A percentile compares a stretch with the other conserved stretches of the same genome.
Evolutionary conservation across 2,888 invertebrate genomes (phyloP).

Genomic region (Rhopalosiphum nymphaeae): DNA sequence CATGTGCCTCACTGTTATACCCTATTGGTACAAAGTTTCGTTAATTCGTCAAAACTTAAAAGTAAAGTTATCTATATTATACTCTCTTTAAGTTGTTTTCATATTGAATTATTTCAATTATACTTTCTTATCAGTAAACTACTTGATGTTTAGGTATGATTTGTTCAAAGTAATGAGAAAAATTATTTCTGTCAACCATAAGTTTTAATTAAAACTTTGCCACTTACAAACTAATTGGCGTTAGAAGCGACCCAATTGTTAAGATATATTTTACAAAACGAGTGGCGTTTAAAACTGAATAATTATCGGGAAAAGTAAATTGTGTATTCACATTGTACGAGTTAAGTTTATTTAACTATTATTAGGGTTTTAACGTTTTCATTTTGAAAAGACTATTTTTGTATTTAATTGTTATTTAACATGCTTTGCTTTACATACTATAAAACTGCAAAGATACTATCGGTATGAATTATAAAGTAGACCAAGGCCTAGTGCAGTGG

Average conservation of each 20-base stretch:
- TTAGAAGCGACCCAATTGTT: background rate
- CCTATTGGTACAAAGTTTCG: background rate
- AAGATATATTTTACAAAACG: background rate
- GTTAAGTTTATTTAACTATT: background rate
- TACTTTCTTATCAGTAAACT: conserved; percentile 4
- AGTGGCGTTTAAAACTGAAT: background rate
- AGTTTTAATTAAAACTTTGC: conserved; percentile 55
- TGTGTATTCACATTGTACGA: background rate
- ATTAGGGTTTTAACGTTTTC: background rate
- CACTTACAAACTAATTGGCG: background rate
- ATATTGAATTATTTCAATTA: background rate
- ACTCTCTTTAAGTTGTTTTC: background rate
- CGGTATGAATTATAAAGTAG: background rate
- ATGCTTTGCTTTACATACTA: background rate
- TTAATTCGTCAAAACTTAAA: background rate
- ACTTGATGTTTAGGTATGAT: conserved; percentile 29
- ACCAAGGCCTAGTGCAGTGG: no score
- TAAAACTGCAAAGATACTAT: background rate
- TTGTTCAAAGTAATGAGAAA: conserved; percentile 13
- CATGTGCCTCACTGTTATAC: background rate
- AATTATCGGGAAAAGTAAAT: background rate
- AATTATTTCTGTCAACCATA: conserved; percentile 1
- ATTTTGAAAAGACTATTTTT: background rate
- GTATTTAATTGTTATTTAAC: background rate
- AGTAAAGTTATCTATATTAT: background rate